Evolutionary conservation across 2,888 invertebrate genomes (phyloP).

Genomic region (Erannis defoliaria): DNA sequence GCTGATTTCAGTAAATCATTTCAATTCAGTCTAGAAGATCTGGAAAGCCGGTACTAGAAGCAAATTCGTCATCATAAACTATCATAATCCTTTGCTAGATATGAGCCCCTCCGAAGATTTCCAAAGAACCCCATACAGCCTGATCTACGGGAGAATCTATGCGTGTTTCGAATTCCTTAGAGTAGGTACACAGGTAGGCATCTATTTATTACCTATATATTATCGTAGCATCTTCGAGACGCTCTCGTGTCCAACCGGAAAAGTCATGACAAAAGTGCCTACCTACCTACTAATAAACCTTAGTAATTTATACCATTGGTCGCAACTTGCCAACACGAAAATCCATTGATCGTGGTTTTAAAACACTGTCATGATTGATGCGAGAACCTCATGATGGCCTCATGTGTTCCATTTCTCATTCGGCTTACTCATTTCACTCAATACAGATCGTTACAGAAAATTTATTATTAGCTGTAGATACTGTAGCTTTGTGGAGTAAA

Average conservation of each 20-base stretch:
- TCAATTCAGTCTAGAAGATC: too few species aligned
- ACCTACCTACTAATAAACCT: constrained; percentile 21
- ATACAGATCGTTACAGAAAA: constrained; percentile 26
- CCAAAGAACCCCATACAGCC: too few species aligned
- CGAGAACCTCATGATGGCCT: constrained; percentile 2
- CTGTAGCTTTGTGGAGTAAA: neutral
- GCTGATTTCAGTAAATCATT: too few species aligned
- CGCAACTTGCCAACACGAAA: constrained; percentile 18
- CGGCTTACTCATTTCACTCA: constrained; percentile 27
- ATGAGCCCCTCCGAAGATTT: too few species aligned
- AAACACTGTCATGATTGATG: constrained; percentile 25
- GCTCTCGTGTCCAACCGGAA: constrained; percentile 6
- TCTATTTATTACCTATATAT: too few species aligned
- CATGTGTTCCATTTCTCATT: constrained; percentile 14
- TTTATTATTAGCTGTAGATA: constrained; percentile 25
- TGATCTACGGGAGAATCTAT: too few species aligned
- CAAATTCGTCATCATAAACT: too few species aligned
- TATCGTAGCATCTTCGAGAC: neutral
- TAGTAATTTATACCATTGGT: too few species aligned
- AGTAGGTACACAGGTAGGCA: too few species aligned
- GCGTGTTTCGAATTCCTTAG: too few species aligned
- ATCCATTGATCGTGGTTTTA: constrained; percentile 12
- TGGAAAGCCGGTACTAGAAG: too few species aligned
- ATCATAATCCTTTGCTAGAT: too few species aligned
- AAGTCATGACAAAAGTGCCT: constrained; percentile 6